Evolutionary conservation across 2,888 invertebrate genomes (phyloP), one percentile per base, ranked within the genome.

Genomic region (Seladonia tumulorum): DNA sequence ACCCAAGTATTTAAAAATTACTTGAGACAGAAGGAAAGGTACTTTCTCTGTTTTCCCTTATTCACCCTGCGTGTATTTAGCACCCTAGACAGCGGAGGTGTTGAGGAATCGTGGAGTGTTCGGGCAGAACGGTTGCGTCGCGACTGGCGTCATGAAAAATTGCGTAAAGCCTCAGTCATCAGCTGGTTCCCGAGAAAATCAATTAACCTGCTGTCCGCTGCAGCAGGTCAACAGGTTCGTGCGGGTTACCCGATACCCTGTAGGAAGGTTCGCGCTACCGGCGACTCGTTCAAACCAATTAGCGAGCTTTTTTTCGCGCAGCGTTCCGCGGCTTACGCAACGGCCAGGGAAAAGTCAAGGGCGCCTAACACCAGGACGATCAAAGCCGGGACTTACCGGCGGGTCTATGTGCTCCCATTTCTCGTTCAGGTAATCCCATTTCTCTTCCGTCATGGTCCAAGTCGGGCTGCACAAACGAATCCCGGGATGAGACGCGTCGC

Each of bases 321-420:
- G 29, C 29, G 16, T 60, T 68, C 42, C 49, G 60, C 22, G n/a
- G 14, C 78, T 90, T 87, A 90, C 70, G 86, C 81, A 90, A 86
- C 83, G 45, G 12, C 16, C 29, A 16, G 39, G 39, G 57, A 79
- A 81, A 76, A 79, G 82, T 85, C 87, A 90, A 85, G 89, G 83
- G 53, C 76, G 73, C 45, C 73, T 70, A 70, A 39, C 74, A 73
- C 68, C 35, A 73, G 68, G 35, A 82, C 42, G 29, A 57, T 12
- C 10, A 39, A 57, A 22, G 49, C 12, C 29, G 42, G 53, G 29
- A 82, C 95, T 95, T 91, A 95, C 95, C 87, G 92, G 57, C 77
- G 88, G 88, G 57, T 92, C 92, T 83, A 95, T 93, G 87, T 94
- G 90, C 79, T 94, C 94, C 95, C 94, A 94, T 91, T 93, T 95